Evolutionary conservation across 2,888 invertebrate species (phyloP).

Genomic region (Xanthia togata): DNA sequence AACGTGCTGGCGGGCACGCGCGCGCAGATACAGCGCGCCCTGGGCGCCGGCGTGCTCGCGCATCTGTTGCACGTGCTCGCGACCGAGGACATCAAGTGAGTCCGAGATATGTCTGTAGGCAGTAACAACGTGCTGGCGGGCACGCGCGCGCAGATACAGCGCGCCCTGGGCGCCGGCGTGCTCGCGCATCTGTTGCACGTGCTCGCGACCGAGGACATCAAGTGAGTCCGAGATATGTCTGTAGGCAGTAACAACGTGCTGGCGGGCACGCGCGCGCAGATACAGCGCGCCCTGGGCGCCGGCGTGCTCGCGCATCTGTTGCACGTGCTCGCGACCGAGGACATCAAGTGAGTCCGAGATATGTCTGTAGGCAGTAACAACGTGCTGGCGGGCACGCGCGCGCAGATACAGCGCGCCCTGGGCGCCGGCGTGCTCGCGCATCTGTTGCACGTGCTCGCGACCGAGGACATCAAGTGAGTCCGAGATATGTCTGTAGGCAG

Average conservation of each 20-base stretch:
- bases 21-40: constrained; percentile 94
- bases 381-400: constrained; percentile 96
- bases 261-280: constrained; percentile 96
- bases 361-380: constrained; percentile 75
- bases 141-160: constrained; percentile 94
- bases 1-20: constrained; percentile 97
- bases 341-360: constrained; percentile 79
- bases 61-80: constrained; percentile 92
- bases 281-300: constrained; percentile 94
- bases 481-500: too few relatives aligned
- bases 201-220: constrained; percentile 85
- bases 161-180: constrained; percentile 94
- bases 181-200: constrained; percentile 93
- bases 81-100: constrained; percentile 83
- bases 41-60: constrained; percentile 93
- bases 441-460: constrained; percentile 91
- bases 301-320: constrained; percentile 93
- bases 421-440: constrained; percentile 93
- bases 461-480: constrained; percentile 83
- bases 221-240: constrained; percentile 70
- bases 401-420: constrained; percentile 95
- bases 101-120: too few relatives aligned
- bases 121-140: constrained; percentile 95
- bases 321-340: constrained; percentile 89
- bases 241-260: constrained; percentile 91